These are phyloP conservation scores for Myripristis jacobus DNA, from an alignment of 2,797 vertebrate species.

Conservation along the genomic window DNA sequence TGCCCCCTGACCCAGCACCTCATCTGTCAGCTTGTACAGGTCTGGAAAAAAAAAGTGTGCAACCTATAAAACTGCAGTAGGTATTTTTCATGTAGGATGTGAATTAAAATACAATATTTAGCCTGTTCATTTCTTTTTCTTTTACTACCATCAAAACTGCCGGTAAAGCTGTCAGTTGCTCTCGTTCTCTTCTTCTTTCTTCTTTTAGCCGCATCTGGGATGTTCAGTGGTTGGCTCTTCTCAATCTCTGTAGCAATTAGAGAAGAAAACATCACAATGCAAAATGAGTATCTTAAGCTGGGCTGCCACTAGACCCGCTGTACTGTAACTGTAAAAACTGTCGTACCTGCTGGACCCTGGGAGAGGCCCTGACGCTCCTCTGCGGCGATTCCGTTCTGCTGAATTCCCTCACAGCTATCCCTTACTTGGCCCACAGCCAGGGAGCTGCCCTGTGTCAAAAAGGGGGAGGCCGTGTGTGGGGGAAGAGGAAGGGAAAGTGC, in stretches of 20 bases:
- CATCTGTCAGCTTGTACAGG: slow-evolving; percentile 92
- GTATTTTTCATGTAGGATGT: not conserved
- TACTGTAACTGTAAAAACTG: not conserved
- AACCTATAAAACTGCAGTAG: not conserved
- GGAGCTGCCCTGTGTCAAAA: slow-evolving; percentile 76
- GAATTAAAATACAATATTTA: not conserved
- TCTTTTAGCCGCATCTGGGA: slow-evolving; percentile 86
- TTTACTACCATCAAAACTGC: slow-evolving; percentile 90
- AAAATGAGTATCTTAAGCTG: slow-evolving; percentile 5
- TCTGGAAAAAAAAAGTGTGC: slow-evolving; percentile 77
- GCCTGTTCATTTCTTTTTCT: not conserved
- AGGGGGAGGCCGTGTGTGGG: slow-evolving; percentile 26
- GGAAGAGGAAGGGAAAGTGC: slow-evolving; percentile 25
- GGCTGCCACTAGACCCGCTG: not conserved
- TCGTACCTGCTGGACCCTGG: slow-evolving; percentile 71
- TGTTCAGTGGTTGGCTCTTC: slow-evolving; percentile 90
- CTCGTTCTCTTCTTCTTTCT: slow-evolving; percentile 93
- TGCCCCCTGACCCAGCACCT: slow-evolving; percentile 94
- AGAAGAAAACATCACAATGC: not conserved
- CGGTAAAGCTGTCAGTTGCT: slow-evolving; percentile 88
- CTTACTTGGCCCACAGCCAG: slow-evolving; percentile 77
- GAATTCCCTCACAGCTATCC: slow-evolving; percentile 63
- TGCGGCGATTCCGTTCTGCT: slow-evolving; percentile 47
- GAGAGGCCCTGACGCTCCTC: slow-evolving; percentile 63
- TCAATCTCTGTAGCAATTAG: slow-evolving; percentile 83